Evolutionary conservation across 2,113 vertebrate species (phyloP).

Genomic region (Tychaedon coryphoeus): DNA sequence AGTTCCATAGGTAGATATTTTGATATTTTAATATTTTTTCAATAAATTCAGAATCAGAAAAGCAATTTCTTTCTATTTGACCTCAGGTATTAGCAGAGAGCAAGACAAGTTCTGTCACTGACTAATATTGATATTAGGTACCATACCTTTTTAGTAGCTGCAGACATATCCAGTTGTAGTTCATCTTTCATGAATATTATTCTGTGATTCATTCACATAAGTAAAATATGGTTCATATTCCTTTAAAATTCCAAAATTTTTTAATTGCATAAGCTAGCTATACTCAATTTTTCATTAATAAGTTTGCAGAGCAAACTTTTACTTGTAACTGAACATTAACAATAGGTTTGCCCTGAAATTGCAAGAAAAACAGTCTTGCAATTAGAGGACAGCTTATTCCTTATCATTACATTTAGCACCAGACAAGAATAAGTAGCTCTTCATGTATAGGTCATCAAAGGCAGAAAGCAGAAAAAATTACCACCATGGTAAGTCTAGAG

Average conservation of each 20-base stretch:
- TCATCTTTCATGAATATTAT: not conserved
- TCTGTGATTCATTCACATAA: not conserved
- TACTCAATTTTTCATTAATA: slow-evolving; percentile 45
- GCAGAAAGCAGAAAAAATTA: not conserved
- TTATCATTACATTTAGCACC: not conserved
- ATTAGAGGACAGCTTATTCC: not conserved
- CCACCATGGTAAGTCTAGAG: not conserved
- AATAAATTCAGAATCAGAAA: not conserved
- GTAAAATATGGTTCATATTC: not conserved
- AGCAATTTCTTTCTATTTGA: not conserved
- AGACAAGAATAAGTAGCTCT: not conserved
- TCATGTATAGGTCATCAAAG: not conserved
- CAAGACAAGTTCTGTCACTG: not conserved
- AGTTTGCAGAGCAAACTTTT: not conserved
- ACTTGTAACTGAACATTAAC: not conserved
- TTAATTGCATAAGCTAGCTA: slow-evolving; percentile 50
- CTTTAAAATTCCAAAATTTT: slow-evolving; percentile 27
- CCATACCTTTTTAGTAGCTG: not conserved
- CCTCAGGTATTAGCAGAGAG: not conserved
- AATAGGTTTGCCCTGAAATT: not conserved
- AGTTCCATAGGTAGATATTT: not conserved
- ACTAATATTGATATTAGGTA: not conserved
- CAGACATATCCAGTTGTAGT: not conserved
- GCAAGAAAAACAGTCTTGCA: slow-evolving; percentile 2
- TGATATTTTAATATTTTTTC: not conserved